These are phyloP conservation scores for Gymnoscopelus braueri DNA, from an alignment of 2,797 vertebrate genomes.

Conservation along the genomic window DNA sequence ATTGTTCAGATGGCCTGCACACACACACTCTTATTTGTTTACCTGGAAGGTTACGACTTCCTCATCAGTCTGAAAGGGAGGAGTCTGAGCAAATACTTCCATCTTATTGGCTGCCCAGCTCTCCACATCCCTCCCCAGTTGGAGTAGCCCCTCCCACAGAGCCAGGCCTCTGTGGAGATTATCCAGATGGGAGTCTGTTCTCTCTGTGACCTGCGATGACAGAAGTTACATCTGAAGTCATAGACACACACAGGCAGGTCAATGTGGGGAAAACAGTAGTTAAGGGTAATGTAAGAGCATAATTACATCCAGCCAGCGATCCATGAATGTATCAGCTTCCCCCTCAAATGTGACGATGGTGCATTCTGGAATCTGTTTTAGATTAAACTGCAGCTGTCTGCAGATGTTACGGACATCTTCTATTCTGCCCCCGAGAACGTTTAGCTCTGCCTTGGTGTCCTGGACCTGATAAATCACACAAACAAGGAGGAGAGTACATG, in stretches of 20 bases:
- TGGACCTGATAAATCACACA: conserved; percentile 78
- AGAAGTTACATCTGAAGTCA: not conserved
- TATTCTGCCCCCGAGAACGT: conserved; percentile 78
- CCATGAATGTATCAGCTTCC: conserved; percentile 90
- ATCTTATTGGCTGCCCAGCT: conserved; percentile 79
- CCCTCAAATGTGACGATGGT: conserved; percentile 83
- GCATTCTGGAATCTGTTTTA: conserved; percentile 86
- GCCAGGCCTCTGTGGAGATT: conserved; percentile 83
- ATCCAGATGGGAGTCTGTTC: conserved; percentile 86
- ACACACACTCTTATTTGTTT: conserved; percentile 23
- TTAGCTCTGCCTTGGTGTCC: conserved; percentile 85
- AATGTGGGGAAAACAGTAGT: not conserved
- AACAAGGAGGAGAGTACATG: not conserved
- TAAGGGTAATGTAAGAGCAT: not conserved
- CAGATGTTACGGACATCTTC: conserved; percentile 89
- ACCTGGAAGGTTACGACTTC: conserved; percentile 83
- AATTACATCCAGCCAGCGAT: conserved; percentile 95
- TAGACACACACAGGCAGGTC: not conserved
- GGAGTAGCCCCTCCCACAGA: conserved; percentile 89
- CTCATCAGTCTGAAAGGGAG: conserved; percentile 74
- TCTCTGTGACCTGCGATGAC: conserved; percentile 86
- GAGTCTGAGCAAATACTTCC: conserved; percentile 61
- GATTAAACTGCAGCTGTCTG: conserved; percentile 88
- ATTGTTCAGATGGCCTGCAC: too few relatives aligned
- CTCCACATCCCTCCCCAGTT: conserved; percentile 81